A percentile compares a stretch with the other conserved stretches of the same genome.
Evolutionary conservation across 2,797 vertebrate species (phyloP).

Genomic region (Galagoides demidoff): DNA sequence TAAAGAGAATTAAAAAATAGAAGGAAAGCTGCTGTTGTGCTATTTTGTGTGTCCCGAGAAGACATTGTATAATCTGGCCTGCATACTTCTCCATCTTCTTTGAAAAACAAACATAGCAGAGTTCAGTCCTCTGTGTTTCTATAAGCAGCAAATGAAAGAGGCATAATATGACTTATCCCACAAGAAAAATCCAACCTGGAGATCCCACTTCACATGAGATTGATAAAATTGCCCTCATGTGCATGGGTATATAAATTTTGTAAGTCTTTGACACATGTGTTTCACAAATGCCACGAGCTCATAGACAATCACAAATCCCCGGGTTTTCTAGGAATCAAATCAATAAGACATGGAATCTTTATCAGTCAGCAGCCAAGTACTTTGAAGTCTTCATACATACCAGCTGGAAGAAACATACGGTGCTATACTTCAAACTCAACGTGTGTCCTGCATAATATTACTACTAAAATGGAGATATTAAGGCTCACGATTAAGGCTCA

Average conservation of each 20-base stretch:
- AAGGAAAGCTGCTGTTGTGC: constrained; percentile 33
- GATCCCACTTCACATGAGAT: constrained; percentile 70
- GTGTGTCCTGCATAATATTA: not conserved
- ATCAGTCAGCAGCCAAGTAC: constrained; percentile 80
- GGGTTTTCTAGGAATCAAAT: constrained; percentile 79
- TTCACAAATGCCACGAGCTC: constrained; percentile 77
- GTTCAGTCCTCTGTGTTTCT: constrained; percentile 59
- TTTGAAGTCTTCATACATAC: constrained; percentile 84
- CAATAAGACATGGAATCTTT: constrained; percentile 78
- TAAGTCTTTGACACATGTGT: constrained; percentile 72
- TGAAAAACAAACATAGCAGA: constrained; percentile 63
- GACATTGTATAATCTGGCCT: constrained; percentile 55
- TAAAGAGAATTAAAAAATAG: constrained; percentile 65
- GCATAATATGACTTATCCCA: constrained; percentile 58
- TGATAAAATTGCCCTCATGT: constrained; percentile 65
- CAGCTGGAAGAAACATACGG: constrained; percentile 63
- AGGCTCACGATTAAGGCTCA: not conserved
- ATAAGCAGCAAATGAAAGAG: constrained; percentile 61
- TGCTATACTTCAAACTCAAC: constrained; percentile 56
- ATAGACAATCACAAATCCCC: constrained; percentile 71
- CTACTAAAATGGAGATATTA: constrained; percentile 39
- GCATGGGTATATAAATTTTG: constrained; percentile 49
- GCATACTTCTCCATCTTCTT: constrained; percentile 63
- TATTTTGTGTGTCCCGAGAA: constrained; percentile 20
- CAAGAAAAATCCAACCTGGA: constrained; percentile 64